Evolutionary conservation across 2,797 vertebrate genomes (phyloP), one percentile per base, ranked within the genome.

Genomic region (Pelodytes ibericus): DNA sequence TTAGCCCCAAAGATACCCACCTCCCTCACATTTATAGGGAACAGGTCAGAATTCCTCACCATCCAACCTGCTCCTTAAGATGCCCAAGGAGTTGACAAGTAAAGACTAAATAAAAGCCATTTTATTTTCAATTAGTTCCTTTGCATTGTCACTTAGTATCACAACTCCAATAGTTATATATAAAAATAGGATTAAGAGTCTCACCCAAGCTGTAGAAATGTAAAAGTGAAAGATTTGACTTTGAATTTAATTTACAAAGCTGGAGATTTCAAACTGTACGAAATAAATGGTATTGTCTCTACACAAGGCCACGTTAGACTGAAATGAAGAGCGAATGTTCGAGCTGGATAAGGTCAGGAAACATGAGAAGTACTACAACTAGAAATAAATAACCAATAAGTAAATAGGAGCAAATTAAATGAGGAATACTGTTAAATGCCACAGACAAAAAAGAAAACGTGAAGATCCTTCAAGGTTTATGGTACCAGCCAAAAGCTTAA

Each of bases 121-220:
- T 36, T 11, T 6, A 36, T 36, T 36, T 0, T 11, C 5, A 36
- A 36, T 36, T 13, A 36, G 33, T 5, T 36, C 13, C 13, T 36
- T 36, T 36, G 41, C 13, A 44, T 3, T 44, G 13, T 15, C 13
- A 44, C 41, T 44, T 44, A 44, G 41, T 16, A 16, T 44, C 41
- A 44, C 3, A 44, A 16, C 18, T 16, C 15, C 41, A 13, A 44
- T 13, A 44, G 15, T 44, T 44, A 44, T 44, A n/a, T n/a, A 44
- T 16, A 44, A 44, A 44, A 44, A 44, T 1, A 44, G 7, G 41
- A 44, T 44, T 16, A 36, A 11, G 13, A 44, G 41, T 44, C 41
- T 44, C 41, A 53, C 13, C 44, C 44, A 53, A 53, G 49, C 49
- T 20, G 24, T 53, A 53, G n/a, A 24, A 53, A 53, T 53, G n/a